Conservation (phyloP, 2,797 vertebrate species). For the Enteromius thamalakanensis region DNA sequence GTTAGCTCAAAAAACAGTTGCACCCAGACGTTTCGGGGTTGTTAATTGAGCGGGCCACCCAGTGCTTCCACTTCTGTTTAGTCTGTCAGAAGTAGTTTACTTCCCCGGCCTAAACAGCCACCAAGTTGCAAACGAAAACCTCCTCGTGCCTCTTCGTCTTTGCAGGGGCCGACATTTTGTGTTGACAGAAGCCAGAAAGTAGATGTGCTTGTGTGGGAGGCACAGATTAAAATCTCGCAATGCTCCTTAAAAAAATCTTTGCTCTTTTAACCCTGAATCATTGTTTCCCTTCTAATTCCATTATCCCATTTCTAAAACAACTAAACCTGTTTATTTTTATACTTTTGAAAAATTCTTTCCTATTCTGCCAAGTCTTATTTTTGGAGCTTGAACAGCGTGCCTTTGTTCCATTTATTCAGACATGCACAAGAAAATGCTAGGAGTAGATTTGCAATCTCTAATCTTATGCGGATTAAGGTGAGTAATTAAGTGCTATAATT, state of each 20-base stretch:
- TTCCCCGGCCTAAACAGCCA: slow-evolving; percentile 38
- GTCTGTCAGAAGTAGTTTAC: slow-evolving; percentile 52
- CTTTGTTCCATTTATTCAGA: slow-evolving; percentile 49
- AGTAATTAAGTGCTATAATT: slow-evolving; percentile 65
- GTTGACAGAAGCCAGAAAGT: slow-evolving; percentile 27
- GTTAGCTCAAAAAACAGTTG: slow-evolving; percentile 20
- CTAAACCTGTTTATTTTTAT: slow-evolving; percentile 28
- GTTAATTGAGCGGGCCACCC: slow-evolving; percentile 52
- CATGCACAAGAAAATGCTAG: slow-evolving; percentile 40
- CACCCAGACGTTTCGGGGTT: slow-evolving; percentile 22
- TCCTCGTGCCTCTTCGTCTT: slow-evolving; percentile 12
- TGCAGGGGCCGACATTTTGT: slow-evolving; percentile 29
- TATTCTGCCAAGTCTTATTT: slow-evolving; percentile 44
- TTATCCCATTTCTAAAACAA: slow-evolving; percentile 45
- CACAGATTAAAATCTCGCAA: slow-evolving; percentile 22
- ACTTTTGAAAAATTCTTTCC: slow-evolving; percentile 37
- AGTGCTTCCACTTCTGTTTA: slow-evolving; percentile 58
- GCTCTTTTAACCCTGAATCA: background rate
- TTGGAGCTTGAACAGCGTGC: slow-evolving; percentile 14
- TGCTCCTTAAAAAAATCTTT: background rate
- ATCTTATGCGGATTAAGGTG: slow-evolving; percentile 60
- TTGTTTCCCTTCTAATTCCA: slow-evolving; percentile 43
- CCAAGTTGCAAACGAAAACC: slow-evolving; percentile 22
- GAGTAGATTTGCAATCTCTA: slow-evolving; percentile 50
- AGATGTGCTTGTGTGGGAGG: slow-evolving; percentile 13